A percentile compares a stretch with the other conserved stretches of the same genome.
Conservation (phyloP, 2,113 vertebrate genomes). For the Stomatorhinus ivindoensis region DNA sequence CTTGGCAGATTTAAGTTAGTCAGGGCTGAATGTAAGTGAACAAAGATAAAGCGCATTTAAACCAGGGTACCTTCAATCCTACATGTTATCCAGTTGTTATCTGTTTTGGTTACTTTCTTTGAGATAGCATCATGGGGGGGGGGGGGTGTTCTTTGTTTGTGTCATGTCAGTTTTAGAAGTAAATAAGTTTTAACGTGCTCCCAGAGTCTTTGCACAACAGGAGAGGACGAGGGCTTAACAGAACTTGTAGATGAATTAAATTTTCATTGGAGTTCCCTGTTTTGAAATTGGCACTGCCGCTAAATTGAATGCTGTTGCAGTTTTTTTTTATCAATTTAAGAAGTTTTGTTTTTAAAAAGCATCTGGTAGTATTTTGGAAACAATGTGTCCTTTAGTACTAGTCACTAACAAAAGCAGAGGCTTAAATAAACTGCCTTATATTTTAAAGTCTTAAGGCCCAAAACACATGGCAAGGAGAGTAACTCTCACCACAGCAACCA, state of each 20-base stretch:
- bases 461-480: neutral
- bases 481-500: neutral
- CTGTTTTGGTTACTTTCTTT: neutral
- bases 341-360: too few species aligned
- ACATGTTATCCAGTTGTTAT: neutral
- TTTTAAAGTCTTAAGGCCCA: neutral
- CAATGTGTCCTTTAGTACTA: neutral
- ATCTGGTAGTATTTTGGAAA: neutral
- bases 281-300: neutral
- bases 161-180: neutral
- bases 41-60: neutral
- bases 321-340: neutral
- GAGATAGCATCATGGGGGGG: neutral
- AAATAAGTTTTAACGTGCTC: neutral
- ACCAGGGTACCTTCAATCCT: neutral
- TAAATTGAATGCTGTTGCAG: neutral
- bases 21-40: neutral
- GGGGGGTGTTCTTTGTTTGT: neutral
- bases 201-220: too few species aligned
- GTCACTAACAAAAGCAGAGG: neutral
- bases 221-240: too few species aligned
- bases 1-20: neutral
- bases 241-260: too few species aligned
- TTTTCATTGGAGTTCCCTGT: neutral
- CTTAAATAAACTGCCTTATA: neutral